phyloP scores from a whole-genome alignment of 2,888 invertebrate genomes.

The Lathronympha strigana region DNA sequence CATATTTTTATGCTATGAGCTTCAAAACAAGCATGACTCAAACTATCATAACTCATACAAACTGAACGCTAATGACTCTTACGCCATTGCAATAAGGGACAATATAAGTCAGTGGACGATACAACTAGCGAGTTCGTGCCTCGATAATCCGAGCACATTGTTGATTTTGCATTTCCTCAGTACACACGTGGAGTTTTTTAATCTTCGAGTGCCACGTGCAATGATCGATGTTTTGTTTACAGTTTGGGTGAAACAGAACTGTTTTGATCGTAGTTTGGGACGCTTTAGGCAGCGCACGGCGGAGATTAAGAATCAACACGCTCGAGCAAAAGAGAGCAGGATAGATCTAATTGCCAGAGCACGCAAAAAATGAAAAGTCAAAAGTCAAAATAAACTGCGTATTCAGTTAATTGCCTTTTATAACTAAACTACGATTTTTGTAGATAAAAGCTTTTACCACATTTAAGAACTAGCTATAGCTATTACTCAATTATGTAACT shows the following conservation, averaged over 20 bases:
- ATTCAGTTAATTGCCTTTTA: too few species aligned
- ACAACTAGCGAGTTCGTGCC: slow-evolving; percentile 1
- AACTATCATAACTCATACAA: neutral
- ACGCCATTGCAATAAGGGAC: neutral
- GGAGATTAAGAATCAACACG: too few species aligned
- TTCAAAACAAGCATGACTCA: slow-evolving; percentile 11
- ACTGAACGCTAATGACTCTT: neutral
- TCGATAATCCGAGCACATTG: slow-evolving; percentile 30
- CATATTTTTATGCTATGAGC: neutral
- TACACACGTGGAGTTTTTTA: slow-evolving; percentile 24
- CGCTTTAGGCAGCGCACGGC: too few species aligned
- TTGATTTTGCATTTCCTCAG: slow-evolving; percentile 25
- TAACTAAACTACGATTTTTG: too few species aligned
- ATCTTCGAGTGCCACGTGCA: slow-evolving; percentile 24
- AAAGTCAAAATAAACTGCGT: too few species aligned
- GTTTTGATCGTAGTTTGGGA: too few species aligned
- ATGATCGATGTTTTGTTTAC: slow-evolving; percentile 9
- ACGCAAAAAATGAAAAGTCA: too few species aligned
- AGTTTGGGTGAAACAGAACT: neutral
- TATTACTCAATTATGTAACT: too few species aligned
- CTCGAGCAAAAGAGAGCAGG: too few species aligned
- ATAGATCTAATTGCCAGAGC: too few species aligned
- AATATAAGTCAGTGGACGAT: neutral
- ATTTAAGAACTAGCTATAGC: too few species aligned
- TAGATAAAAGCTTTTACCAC: too few species aligned